Base-by-base conservation (phyloP, 2,797 vertebrate genomes). In the Galaxias olidus region DNA sequence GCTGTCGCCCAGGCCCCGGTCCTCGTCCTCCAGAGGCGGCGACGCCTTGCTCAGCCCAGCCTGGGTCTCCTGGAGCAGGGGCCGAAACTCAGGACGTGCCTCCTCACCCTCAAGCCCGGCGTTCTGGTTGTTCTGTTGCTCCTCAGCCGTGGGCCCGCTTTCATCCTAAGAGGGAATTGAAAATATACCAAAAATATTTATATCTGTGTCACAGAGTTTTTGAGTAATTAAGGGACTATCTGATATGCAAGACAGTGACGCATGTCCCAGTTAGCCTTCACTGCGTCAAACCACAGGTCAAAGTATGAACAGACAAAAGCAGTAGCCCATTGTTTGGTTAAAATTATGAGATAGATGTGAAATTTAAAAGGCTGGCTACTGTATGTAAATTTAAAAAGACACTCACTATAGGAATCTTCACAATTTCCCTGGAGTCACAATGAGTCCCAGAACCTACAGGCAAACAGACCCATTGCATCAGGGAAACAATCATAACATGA, bases 371-470 rank as follows among this genome's bases (percentile, higher is more conserved):
- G 30, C 6, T 30, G 30, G 30, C 30, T 30, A 30, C 30, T 30
- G 30, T 30, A 6, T 30, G 30, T 3, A 30, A 2, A 3, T 30
- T 30, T 30, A 30, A 30, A 30, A 30, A 30, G 30, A 30, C 30
- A 88, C 92, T 90, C 77, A 93, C 92, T n/a, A 93, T 89, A 5
- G 90, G 86, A 81, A 92, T 86, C 78, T 91, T 92, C 40, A 93
- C 90, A 0, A 87, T 88, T 55, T 90, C 89, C 45, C 76, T 83
- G 59, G 80, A 61, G 8, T 84, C 77, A 49, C 72, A 83, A 0
- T 59, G 59, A 63, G 76, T 83, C 49, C 69, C 89, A 50, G 69
- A 70, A 79, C 89, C 80, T 90, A 68, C 74, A 64, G n/a, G 10
- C 61, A 70, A 52, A 52, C 19, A 74, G 9, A 64, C 40, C 67